These are phyloP conservation scores for Platycercus adscitus DNA, from an alignment of 2,113 vertebrate genomes.

Conservation along the genomic window DNA sequence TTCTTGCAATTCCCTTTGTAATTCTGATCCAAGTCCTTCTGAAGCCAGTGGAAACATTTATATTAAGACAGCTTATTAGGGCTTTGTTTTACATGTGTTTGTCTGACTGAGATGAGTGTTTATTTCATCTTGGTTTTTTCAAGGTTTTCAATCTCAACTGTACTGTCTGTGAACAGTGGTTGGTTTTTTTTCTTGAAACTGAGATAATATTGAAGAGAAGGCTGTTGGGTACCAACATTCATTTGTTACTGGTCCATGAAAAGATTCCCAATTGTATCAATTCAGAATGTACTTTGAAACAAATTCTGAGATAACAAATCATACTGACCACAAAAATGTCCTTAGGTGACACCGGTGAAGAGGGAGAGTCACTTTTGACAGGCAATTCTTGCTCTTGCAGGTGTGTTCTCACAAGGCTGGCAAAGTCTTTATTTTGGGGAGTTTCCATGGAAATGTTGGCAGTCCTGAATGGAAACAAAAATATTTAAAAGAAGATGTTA, in stretches of 20 bases:
- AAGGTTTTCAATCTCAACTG: background rate
- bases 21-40: conserved; percentile 7
- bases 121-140: background rate
- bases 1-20: conserved; percentile 18
- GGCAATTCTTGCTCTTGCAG: conserved; percentile 45
- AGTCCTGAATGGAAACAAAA: conserved; percentile 64
- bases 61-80: background rate
- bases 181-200: background rate
- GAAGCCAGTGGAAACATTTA: background rate
- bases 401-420: conserved; percentile 53
- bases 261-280: background rate
- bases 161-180: background rate
- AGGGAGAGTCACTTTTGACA: background rate
- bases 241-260: background rate
- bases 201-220: background rate
- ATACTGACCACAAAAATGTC: background rate
- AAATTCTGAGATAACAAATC: background rate
- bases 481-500: conserved; percentile 46
- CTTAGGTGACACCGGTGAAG: background rate
- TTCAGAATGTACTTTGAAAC: background rate
- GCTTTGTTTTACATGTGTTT: background rate
- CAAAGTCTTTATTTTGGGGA: conserved; percentile 46
- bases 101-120: background rate
- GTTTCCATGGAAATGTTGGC: conserved; percentile 67
- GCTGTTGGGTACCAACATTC: background rate